A percentile compares a stretch with the other conserved stretches of the same genome.
These are phyloP conservation scores for Spea bombifrons DNA, from an alignment of 2,113 vertebrate genomes.

Conservation along the genomic window DNA sequence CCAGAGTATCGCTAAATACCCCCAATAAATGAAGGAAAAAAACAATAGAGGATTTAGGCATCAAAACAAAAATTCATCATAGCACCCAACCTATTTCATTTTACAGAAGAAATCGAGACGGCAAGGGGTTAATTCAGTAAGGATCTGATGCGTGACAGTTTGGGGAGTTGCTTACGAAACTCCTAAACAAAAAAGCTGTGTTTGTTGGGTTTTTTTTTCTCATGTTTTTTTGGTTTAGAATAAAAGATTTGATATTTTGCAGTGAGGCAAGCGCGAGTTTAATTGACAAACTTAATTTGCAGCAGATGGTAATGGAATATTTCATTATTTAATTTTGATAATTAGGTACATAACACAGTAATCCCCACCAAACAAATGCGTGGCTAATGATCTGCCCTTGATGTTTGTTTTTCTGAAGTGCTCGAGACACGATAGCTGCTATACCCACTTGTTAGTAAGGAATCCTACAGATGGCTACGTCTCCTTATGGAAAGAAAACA, in stretches of 20 bases:
- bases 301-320: slow-evolving; percentile 42
- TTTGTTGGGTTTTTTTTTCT: background rate
- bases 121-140: too few species aligned
- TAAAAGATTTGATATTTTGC: slow-evolving; percentile 15
- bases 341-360: slow-evolving; percentile 45
- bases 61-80: too few species aligned
- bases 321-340: slow-evolving; percentile 45
- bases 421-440: slow-evolving; percentile 8
- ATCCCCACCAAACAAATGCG: slow-evolving; percentile 34
- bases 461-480: slow-evolving; percentile 8
- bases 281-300: slow-evolving; percentile 40
- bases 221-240: slow-evolving; percentile 1
- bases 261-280: slow-evolving; percentile 5
- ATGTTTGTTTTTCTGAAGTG: slow-evolving; percentile 28
- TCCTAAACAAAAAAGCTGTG: background rate
- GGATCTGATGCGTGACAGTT: too few species aligned
- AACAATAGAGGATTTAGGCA: too few species aligned
- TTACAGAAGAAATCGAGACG: too few species aligned
- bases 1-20: too few species aligned
- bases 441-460: slow-evolving; percentile 11
- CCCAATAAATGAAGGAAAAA: too few species aligned
- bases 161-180: background rate
- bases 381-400: slow-evolving; percentile 38
- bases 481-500: background rate
- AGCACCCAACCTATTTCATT: too few species aligned